A percentile compares a stretch with the other conserved stretches of the same genome.
Conservation (phyloP, 2,888 invertebrate genomes). For the Nysson spinosus region DNA sequence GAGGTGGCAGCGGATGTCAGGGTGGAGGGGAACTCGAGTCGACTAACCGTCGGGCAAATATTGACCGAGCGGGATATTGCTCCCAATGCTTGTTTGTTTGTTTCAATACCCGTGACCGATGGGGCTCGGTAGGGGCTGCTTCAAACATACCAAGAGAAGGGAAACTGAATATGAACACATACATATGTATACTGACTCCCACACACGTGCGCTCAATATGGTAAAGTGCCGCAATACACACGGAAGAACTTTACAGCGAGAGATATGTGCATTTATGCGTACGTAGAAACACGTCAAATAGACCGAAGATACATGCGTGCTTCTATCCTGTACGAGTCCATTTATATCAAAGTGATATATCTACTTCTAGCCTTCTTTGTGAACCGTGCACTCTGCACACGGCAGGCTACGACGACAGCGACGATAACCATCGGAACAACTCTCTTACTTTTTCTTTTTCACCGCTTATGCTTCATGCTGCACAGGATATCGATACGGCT, state of each 20-base stretch:
- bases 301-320: constrained; percentile 1
- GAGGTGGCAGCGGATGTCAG: constrained; percentile 42
- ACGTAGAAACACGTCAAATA: background rate
- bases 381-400: constrained; percentile 1
- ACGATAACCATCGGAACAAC: constrained; percentile 41
- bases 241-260: background rate
- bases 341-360: constrained; percentile 39
- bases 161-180: constrained; percentile 22
- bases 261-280: background rate
- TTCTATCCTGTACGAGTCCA: constrained; percentile 11
- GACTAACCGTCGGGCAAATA: constrained; percentile 77
- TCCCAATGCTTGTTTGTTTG: constrained; percentile 77
- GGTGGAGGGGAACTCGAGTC: constrained; percentile 63
- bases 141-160: constrained; percentile 34
- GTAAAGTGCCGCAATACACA: background rate
- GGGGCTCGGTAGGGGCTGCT: constrained; percentile 59
- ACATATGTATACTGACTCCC: no score
- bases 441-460: constrained; percentile 8
- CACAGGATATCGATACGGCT: constrained; percentile 7
- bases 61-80: constrained; percentile 77
- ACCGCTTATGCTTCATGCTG: constrained; percentile 2
- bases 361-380: constrained; percentile 18
- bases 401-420: constrained; percentile 18
- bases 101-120: constrained; percentile 75
- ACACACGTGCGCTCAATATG: background rate